Evolutionary conservation across 2,888 invertebrate genomes (phyloP).

Genomic region (Thumatha senex): DNA sequence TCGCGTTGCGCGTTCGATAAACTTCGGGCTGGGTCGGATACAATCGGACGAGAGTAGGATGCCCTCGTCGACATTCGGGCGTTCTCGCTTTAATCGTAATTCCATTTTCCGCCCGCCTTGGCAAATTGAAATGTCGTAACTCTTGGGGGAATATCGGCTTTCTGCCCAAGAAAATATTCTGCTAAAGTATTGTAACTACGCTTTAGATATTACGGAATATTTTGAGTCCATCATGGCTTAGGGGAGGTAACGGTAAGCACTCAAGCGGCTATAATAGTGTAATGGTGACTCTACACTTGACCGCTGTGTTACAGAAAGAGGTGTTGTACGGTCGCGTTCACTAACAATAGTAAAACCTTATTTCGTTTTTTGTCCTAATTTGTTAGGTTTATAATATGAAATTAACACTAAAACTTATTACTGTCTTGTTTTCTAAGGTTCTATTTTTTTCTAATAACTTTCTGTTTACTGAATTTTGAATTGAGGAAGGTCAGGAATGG

Average conservation of each 20-base stretch:
- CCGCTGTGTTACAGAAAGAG: slow-evolving; percentile 45
- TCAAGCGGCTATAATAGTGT: slow-evolving; percentile 53
- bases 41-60: slow-evolving; percentile 52
- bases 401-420: too few relatives aligned
- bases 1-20: slow-evolving; percentile 59
- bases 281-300: slow-evolving; percentile 67
- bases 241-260: slow-evolving; percentile 59
- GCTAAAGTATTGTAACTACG: slow-evolving; percentile 79
- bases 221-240: slow-evolving; percentile 75
- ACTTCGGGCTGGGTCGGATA: slow-evolving; percentile 59
- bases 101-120: slow-evolving; percentile 84
- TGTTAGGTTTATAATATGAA: too few relatives aligned
- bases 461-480: slow-evolving; percentile 6
- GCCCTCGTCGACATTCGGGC: slow-evolving; percentile 62
- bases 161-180: slow-evolving; percentile 82
- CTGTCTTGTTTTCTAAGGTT: too few relatives aligned
- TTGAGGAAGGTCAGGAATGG: slow-evolving; percentile 46
- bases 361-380: too few relatives aligned
- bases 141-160: slow-evolving; percentile 84
- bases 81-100: slow-evolving; percentile 82
- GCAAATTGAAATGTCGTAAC: slow-evolving; percentile 85
- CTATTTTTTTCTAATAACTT: too few relatives aligned
- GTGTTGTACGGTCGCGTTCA: slow-evolving; percentile 47
- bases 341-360: slow-evolving; percentile 36
- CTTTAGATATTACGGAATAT: slow-evolving; percentile 79